These are phyloP conservation scores for Oconnorella tubifera DNA, from an alignment of 2,888 invertebrate genomes.

Conservation along the genomic window DNA sequence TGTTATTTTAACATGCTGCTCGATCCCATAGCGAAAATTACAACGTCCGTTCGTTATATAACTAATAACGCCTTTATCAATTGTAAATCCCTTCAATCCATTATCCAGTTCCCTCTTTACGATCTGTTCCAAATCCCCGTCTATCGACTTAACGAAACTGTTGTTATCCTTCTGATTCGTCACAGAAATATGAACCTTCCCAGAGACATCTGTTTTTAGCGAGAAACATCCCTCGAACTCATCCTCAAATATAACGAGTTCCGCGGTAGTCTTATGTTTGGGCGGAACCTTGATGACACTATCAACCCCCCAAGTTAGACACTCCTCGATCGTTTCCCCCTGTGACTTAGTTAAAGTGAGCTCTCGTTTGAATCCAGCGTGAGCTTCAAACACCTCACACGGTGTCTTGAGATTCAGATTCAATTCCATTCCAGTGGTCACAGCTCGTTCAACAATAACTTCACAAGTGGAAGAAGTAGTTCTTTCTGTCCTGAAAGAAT, in stretches of 20 bases:
- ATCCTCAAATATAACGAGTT: slow-evolving; percentile 57
- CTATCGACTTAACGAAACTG: slow-evolving; percentile 38
- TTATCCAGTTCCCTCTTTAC: slow-evolving; percentile 29
- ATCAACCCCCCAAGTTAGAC: slow-evolving; percentile 59
- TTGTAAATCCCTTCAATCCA: slow-evolving; percentile 30
- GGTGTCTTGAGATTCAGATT: slow-evolving; percentile 48
- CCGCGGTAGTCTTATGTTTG: slow-evolving; percentile 52
- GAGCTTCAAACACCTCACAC: slow-evolving; percentile 54
- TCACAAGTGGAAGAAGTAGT: slow-evolving; percentile 47
- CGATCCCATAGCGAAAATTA: slow-evolving; percentile 38
- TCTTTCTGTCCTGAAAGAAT: slow-evolving; percentile 38
- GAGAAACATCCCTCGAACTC: slow-evolving; percentile 55
- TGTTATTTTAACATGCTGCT: slow-evolving; percentile 40
- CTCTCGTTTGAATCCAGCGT: slow-evolving; percentile 55
- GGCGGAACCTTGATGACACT: slow-evolving; percentile 55
- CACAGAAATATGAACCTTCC: slow-evolving; percentile 37
- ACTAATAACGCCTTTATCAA: slow-evolving; percentile 34
- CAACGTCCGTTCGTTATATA: slow-evolving; percentile 43
- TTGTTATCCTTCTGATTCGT: slow-evolving; percentile 36
- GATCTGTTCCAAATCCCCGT: slow-evolving; percentile 46
- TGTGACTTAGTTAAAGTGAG: slow-evolving; percentile 51
- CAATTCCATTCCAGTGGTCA: slow-evolving; percentile 49
- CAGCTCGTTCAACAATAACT: slow-evolving; percentile 31
- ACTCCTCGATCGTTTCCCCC: slow-evolving; percentile 50
- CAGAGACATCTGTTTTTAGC: slow-evolving; percentile 47